A percentile compares a stretch with the other conserved stretches of the same genome.
Conservation (phyloP, 1,140 invertebrate genomes). For the Microplitis demolitor region DNA sequence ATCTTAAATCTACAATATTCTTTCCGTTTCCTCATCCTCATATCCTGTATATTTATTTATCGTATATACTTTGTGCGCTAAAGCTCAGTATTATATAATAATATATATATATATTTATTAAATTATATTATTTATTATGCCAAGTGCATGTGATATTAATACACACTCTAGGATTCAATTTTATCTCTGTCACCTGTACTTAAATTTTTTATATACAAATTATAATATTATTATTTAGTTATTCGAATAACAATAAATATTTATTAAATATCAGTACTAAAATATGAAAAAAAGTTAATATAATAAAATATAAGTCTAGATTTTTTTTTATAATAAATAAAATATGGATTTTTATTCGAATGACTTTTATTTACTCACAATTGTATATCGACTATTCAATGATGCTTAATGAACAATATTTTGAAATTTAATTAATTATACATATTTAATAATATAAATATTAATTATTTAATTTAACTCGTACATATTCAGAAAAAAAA, state of each 20-base stretch:
- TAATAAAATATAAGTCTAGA: too few species aligned
- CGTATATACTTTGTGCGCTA: constrained; percentile 7
- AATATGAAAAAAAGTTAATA: too few species aligned
- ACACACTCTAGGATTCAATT: constrained; percentile 61
- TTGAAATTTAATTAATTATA: not conserved
- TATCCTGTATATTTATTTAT: constrained; percentile 6
- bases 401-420: not conserved
- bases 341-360: too few species aligned
- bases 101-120: not conserved
- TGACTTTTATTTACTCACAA: not conserved
- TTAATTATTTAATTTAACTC: not conserved
- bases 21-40: too few species aligned
- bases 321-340: too few species aligned
- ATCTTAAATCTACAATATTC: too few species aligned
- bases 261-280: too few species aligned
- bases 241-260: not conserved
- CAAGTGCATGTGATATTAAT: constrained; percentile 40
- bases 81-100: constrained; percentile 24
- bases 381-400: not conserved
- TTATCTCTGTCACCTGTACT: constrained; percentile 44
- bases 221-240: not conserved
- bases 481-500: not conserved
- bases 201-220: not conserved
- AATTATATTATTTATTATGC: constrained; percentile 32
- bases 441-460: not conserved